Percentiles rank a stretch among this genome's conserved stretches.
Evolutionary conservation across 1,140 invertebrate genomes (phyloP).

Genomic region (Papilio dardanus): DNA sequence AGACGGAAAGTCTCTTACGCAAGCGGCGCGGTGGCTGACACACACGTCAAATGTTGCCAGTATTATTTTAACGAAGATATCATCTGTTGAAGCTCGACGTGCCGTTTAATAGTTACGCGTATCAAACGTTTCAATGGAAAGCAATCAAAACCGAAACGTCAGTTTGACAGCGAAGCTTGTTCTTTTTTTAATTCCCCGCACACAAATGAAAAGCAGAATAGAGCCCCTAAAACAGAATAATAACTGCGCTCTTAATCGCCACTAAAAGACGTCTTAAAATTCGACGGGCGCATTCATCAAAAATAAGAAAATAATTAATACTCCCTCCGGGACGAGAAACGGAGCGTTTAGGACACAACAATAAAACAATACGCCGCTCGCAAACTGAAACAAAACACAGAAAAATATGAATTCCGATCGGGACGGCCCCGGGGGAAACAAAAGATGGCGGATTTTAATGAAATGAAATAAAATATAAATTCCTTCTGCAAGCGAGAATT

Average conservation of each 20-base stretch:
- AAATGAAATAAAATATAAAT: constrained; percentile 83
- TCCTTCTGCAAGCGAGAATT: constrained; percentile 79
- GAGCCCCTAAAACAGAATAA: constrained; percentile 59
- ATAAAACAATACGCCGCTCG: constrained; percentile 76
- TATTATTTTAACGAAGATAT: constrained; percentile 80
- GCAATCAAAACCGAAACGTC: constrained; percentile 59
- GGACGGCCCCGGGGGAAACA: constrained; percentile 72
- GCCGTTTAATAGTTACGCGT: constrained; percentile 70
- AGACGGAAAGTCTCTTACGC: constrained; percentile 69
- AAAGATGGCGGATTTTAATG: constrained; percentile 81
- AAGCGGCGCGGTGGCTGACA: constrained; percentile 55
- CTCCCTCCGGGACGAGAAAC: constrained; percentile 66
- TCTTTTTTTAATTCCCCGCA: constrained; percentile 36
- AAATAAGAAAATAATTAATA: constrained; percentile 82
- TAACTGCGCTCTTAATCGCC: constrained; percentile 63
- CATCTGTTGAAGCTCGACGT: constrained; percentile 65
- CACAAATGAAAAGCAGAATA: constrained; percentile 39
- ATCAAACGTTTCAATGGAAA: constrained; percentile 54
- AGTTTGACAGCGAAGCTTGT: constrained; percentile 59
- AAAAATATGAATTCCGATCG: constrained; percentile 82
- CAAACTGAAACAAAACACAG: constrained; percentile 80
- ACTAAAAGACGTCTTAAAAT: constrained; percentile 70
- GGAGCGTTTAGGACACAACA: constrained; percentile 72
- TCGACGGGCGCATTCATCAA: constrained; percentile 73
- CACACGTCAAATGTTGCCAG: constrained; percentile 62